These are phyloP conservation scores for Pomatostomus ruficeps DNA, from an alignment of 2,113 vertebrate species.

Conservation along the genomic window DNA sequence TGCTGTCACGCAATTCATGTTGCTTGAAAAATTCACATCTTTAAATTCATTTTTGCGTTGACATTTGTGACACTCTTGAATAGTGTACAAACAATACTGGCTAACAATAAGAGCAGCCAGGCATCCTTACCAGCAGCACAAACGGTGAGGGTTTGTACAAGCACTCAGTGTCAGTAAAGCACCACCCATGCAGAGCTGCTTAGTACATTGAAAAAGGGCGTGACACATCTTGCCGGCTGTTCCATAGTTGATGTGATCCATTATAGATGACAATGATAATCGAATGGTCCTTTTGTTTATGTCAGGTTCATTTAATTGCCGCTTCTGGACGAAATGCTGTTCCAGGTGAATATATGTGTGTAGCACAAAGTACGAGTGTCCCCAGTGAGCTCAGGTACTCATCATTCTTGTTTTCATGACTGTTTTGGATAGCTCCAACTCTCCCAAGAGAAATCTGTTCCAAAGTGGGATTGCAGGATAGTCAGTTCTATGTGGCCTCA, in stretches of 20 bases:
- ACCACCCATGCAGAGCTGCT: background rate
- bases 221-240: background rate
- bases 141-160: background rate
- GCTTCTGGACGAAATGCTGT: background rate
- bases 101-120: background rate
- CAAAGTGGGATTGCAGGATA: background rate
- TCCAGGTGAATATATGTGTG: background rate
- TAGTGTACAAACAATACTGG: background rate
- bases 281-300: background rate
- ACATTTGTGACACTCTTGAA: background rate
- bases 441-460: background rate
- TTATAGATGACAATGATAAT: background rate
- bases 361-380: background rate
- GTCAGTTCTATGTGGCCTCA: background rate
- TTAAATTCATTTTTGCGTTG: slow-evolving; percentile 22
- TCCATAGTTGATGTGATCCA: background rate
- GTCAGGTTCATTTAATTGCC: background rate
- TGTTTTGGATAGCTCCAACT: background rate
- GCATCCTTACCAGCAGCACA: background rate
- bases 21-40: slow-evolving; percentile 39
- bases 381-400: background rate
- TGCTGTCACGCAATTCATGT: background rate
- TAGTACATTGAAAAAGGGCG: background rate
- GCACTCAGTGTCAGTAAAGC: background rate
- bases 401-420: background rate